Percentiles rank a stretch among this genome's conserved stretches.
Evolutionary conservation across 2,113 vertebrate species (phyloP).

Genomic region (Verasper variegatus): DNA sequence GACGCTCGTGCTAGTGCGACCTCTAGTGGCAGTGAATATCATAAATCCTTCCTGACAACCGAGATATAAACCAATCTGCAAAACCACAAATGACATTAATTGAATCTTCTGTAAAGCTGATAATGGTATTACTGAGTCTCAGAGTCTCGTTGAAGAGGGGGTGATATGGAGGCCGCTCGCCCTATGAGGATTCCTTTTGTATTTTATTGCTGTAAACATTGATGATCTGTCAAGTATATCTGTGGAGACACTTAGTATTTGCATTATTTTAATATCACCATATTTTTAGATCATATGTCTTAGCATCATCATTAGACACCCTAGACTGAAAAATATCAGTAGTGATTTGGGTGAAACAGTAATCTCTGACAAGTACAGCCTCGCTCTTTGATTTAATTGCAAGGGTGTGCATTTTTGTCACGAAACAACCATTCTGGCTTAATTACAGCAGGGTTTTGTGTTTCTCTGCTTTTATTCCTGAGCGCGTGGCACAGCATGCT

Average conservation of each 20-base stretch:
- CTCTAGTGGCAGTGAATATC: background rate
- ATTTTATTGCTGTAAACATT: background rate
- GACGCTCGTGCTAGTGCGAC: too few relatives aligned
- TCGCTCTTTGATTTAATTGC: slow-evolving; percentile 52
- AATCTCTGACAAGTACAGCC: slow-evolving; percentile 16
- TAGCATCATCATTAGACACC: background rate
- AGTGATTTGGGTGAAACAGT: background rate
- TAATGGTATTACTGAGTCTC: background rate
- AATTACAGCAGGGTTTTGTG: slow-evolving; percentile 66
- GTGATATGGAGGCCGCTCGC: too few relatives aligned
- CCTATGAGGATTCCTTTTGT: background rate
- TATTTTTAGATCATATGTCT: background rate
- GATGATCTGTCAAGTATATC: background rate
- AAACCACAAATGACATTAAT: too few relatives aligned
- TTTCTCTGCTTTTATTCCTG: slow-evolving; percentile 60
- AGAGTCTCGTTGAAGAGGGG: background rate
- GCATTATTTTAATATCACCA: background rate
- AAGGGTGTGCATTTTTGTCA: slow-evolving; percentile 57
- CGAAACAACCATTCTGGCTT: slow-evolving; percentile 54
- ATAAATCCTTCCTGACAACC: background rate
- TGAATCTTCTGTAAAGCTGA: background rate
- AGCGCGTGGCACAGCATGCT: slow-evolving; percentile 66
- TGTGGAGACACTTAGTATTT: slow-evolving; percentile 2
- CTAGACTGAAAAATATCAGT: background rate
- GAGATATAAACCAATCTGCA: background rate